Evolutionary conservation across 2,888 invertebrate genomes (phyloP), one percentile per base, ranked within the genome.

Genomic region (Sceliomorpha sp.): DNA sequence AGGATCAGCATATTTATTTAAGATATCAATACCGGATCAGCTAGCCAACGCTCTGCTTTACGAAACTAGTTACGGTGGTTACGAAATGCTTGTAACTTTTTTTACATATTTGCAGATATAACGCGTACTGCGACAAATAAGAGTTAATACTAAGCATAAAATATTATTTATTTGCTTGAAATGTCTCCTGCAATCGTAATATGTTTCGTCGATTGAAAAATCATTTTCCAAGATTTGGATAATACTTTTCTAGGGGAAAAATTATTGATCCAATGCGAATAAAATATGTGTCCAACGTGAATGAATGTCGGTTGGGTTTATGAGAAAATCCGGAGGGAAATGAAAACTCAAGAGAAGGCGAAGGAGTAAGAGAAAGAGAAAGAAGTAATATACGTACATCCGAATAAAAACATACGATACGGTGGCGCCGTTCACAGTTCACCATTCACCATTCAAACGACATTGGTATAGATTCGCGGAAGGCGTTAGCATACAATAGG

Each of bases 401-500:
- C 20, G 20, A 20, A 5, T 20, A 20, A 20, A 20, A 20, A 20
- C n/a, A n/a, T n/a, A n/a, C 5, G 20, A 5, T 5, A 20, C 5
- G 20, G 20, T 20, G 20, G 20, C 20, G 20, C 20, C 37, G 15
- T 3, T 14, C 15, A 14, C 37, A n/a, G n/a, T n/a, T n/a, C n/a
- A n/a, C n/a, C n/a, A n/a, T n/a, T n/a, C n/a, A n/a, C n/a, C n/a
- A n/a, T n/a, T n/a, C n/a, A 14, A 37, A 14, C 15, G 37, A 15
- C 37, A 37, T 31, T 32, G 27, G 4, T 10, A n/a, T n/a, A 34
- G 13, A 9, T 50, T 72, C 70, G 58, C 42, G 29, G 62, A 64
- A 59, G 51, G 47, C 62, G 56, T 76, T 74, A 75, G 70, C 76
- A 74, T 75, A 76, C 75, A 76, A 76, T 76, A 47, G 64, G 26